These are phyloP conservation scores for Thymelicus lineola DNA, from an alignment of 2,888 invertebrate genomes.

Conservation along the genomic window DNA sequence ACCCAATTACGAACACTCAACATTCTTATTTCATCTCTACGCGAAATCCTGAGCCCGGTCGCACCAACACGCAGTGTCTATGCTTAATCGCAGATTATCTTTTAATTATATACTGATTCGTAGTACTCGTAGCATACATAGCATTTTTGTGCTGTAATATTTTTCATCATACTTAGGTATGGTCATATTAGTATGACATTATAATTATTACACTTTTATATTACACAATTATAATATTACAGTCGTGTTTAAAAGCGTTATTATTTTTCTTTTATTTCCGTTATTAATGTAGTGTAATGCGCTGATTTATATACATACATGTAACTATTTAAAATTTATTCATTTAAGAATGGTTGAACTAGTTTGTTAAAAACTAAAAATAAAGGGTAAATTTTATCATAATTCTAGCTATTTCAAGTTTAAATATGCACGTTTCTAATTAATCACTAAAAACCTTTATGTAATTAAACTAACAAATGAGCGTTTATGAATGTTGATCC, in stretches of 20 bases:
- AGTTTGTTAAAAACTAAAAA: too few relatives aligned
- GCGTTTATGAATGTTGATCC: too few relatives aligned
- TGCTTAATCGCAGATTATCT: conserved; percentile 32
- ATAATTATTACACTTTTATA: conserved; percentile 12
- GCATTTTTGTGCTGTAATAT: background rate
- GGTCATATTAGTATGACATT: background rate
- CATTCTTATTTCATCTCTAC: conserved; percentile 32
- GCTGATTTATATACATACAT: too few relatives aligned
- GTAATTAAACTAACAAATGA: too few relatives aligned
- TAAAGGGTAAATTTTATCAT: background rate
- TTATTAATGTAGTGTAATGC: too few relatives aligned
- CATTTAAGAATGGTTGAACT: too few relatives aligned
- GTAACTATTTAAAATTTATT: too few relatives aligned
- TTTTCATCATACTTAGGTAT: background rate
- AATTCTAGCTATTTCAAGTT: conserved; percentile 33
- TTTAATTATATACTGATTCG: conserved; percentile 20
- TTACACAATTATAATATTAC: conserved; percentile 36
- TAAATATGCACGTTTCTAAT: too few relatives aligned
- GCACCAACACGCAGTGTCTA: conserved; percentile 33
- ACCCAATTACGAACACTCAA: conserved; percentile 15
- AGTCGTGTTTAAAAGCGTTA: background rate
- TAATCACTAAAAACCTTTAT: too few relatives aligned
- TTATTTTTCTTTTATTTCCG: too few relatives aligned
- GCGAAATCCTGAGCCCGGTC: conserved; percentile 27
- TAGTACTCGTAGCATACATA: background rate